Evolutionary conservation across 2,797 vertebrate genomes (phyloP).

Genomic region (Acanthurus lineatus): DNA sequence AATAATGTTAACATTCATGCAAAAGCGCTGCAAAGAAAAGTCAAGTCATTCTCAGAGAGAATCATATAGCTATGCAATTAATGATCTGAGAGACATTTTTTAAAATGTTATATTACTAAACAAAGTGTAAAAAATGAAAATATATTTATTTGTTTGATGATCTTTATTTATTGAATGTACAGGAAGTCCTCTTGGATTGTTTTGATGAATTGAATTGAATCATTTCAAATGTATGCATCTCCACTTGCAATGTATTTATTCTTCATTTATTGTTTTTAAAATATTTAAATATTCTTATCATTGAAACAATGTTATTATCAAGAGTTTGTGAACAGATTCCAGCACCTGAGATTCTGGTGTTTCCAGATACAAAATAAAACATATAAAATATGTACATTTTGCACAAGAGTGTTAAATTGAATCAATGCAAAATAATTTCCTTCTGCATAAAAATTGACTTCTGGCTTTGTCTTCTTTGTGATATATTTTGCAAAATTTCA

Average conservation of each 20-base stretch:
- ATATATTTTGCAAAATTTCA: neutral
- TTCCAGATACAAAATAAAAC: constrained; percentile 54
- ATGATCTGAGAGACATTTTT: constrained; percentile 26
- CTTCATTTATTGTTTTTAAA: constrained; percentile 19
- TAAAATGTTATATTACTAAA: constrained; percentile 15
- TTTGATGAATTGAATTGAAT: constrained; percentile 30
- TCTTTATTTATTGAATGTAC: constrained; percentile 41
- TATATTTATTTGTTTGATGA: constrained; percentile 34
- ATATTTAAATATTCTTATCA: constrained; percentile 8
- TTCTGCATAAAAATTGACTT: neutral
- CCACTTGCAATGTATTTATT: constrained; percentile 37
- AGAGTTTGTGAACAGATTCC: neutral
- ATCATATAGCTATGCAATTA: constrained; percentile 61
- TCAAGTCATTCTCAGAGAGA: constrained; percentile 31
- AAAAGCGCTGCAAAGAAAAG: constrained; percentile 28
- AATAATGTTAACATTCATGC: constrained; percentile 3
- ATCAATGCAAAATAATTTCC: neutral
- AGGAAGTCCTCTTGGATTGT: constrained; percentile 39
- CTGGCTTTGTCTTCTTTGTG: neutral
- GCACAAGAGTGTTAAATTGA: neutral
- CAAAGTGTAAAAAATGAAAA: constrained; percentile 3
- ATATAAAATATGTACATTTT: constrained; percentile 12
- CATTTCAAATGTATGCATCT: constrained; percentile 46
- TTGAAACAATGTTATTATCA: neutral
- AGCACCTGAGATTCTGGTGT: constrained; percentile 21